A percentile compares a stretch with the other conserved stretches of the same genome.
These are phyloP conservation scores for Notodonta ziczac DNA, from an alignment of 2,888 invertebrate genomes.

Conservation along the genomic window DNA sequence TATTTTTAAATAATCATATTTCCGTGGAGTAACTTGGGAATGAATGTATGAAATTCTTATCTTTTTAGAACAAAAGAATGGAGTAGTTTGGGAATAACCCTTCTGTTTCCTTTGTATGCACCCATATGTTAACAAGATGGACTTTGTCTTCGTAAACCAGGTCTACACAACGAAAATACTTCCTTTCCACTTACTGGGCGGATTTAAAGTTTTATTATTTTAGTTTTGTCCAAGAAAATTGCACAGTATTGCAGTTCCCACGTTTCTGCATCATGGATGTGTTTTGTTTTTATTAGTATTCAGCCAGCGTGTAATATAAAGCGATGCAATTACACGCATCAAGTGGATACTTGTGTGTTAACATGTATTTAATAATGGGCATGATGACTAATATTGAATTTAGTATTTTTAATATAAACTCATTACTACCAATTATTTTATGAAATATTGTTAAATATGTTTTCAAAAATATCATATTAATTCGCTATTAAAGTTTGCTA, in stretches of 20 bases:
- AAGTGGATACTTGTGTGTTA: constrained; percentile 34
- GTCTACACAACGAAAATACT: constrained; percentile 2
- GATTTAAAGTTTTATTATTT: constrained; percentile 7
- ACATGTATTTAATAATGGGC: constrained; percentile 41
- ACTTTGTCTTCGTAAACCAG: not conserved
- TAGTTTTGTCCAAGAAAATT: constrained; percentile 29
- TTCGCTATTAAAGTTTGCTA: too few relatives aligned
- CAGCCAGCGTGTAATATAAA: constrained; percentile 7
- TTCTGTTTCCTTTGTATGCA: not conserved
- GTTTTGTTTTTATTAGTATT: constrained; percentile 23
- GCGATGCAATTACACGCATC: constrained; percentile 31
- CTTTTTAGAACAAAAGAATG: too few relatives aligned
- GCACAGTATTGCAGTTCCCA: constrained; percentile 39
- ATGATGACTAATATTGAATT: too few relatives aligned
- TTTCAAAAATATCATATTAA: too few relatives aligned
- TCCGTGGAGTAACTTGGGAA: too few relatives aligned
- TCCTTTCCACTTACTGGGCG: constrained; percentile 2
- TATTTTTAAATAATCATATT: too few relatives aligned
- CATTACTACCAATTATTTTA: too few relatives aligned
- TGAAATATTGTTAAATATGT: too few relatives aligned
- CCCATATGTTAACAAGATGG: not conserved
- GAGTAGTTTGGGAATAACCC: too few relatives aligned
- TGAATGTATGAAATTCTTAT: too few relatives aligned
- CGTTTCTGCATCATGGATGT: constrained; percentile 23
- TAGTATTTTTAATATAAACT: too few relatives aligned